These are phyloP conservation scores for Lasius platythorax DNA, from an alignment of 2,888 invertebrate genomes.

Conservation along the genomic window DNA sequence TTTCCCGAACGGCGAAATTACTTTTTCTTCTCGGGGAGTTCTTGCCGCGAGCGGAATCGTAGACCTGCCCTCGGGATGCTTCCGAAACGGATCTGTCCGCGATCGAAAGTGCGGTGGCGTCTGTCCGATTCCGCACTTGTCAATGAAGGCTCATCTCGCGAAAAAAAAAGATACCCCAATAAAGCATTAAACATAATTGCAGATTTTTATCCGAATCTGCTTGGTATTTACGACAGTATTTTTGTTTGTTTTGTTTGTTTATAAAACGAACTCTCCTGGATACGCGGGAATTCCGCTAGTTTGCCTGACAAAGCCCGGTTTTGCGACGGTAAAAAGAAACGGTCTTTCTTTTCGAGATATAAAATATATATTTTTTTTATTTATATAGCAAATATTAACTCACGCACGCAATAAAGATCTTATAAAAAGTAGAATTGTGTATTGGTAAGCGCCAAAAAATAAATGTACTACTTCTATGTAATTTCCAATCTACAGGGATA, in stretches of 20 bases:
- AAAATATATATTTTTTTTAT: conserved; percentile 40
- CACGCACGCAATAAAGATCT: neutral
- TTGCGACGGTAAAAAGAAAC: neutral
- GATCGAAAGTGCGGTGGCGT: neutral
- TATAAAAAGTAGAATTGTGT: neutral
- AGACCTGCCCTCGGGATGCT: conserved; percentile 5
- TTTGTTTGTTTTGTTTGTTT: neutral
- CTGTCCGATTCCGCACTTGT: conserved; percentile 21
- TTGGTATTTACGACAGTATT: neutral
- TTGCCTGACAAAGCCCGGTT: neutral
- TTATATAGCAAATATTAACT: conserved; percentile 32
- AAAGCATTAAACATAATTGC: neutral
- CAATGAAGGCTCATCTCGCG: conserved; percentile 1
- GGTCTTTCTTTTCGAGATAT: neutral
- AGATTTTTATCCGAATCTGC: conserved; percentile 12
- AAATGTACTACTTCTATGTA: neutral
- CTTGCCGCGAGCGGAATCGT: conserved; percentile 45
- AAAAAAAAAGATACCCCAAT: conserved; percentile 8
- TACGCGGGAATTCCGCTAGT: neutral
- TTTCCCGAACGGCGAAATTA: conserved; percentile 64
- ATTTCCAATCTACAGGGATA: neutral
- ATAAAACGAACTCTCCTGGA: neutral
- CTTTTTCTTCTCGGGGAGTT: conserved; percentile 43
- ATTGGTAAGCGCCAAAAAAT: neutral
- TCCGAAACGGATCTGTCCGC: conserved; percentile 19